Evolutionary conservation across 2,888 invertebrate species (phyloP).

Genomic region (Orgyia antiqua): DNA sequence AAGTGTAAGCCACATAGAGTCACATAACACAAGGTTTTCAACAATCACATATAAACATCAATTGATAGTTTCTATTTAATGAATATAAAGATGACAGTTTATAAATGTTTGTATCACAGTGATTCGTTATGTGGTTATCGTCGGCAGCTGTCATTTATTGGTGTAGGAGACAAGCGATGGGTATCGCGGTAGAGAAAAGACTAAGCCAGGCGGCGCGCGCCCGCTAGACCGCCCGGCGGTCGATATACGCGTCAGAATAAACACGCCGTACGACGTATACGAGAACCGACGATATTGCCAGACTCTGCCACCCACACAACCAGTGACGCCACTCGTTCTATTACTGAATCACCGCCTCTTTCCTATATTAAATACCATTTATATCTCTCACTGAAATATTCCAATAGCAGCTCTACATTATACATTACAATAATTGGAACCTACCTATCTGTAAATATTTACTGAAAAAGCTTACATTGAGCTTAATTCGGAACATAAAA

Average conservation of each 20-base stretch:
- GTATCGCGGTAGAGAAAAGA: constrained; percentile 43
- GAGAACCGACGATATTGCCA: constrained; percentile 56
- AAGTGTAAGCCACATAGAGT: too few species aligned
- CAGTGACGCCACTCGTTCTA: constrained; percentile 25
- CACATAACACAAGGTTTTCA: too few species aligned
- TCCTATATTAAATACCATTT: too few species aligned
- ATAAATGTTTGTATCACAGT: constrained; percentile 33
- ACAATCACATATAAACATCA: constrained; percentile 18
- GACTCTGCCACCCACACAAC: constrained; percentile 18
- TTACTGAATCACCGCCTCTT: constrained; percentile 49
- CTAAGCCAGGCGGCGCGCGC: constrained; percentile 63
- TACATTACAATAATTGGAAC: constrained; percentile 23
- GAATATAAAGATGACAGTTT: constrained; percentile 37
- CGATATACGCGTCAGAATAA: constrained; percentile 76
- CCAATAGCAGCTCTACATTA: too few species aligned
- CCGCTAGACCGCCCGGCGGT: constrained; percentile 50
- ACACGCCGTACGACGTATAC: constrained; percentile 63
- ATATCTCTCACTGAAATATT: too few species aligned
- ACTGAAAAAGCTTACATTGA: not conserved
- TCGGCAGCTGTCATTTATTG: constrained; percentile 53
- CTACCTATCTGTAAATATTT: constrained; percentile 23
- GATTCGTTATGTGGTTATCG: constrained; percentile 43
- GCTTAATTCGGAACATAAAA: not conserved
- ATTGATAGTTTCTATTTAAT: too few species aligned
- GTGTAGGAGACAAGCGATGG: constrained; percentile 42